A percentile compares a stretch with the other conserved stretches of the same genome.
Conservation (phyloP, 2,113 vertebrate species). For the Cygnus atratus region DNA sequence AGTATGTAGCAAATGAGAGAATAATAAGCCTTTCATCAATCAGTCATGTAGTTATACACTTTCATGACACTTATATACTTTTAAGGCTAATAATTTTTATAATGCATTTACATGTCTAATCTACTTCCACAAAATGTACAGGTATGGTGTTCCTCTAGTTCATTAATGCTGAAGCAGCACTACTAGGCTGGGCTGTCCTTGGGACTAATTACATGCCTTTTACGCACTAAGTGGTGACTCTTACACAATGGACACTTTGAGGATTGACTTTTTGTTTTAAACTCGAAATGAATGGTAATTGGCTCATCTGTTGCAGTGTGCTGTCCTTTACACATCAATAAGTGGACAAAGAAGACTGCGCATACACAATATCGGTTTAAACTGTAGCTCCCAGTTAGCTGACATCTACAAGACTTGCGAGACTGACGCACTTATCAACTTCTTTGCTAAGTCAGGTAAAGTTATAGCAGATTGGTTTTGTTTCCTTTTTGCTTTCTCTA, state of each 20-base stretch:
- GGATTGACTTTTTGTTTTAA: background rate
- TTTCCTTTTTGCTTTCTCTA: background rate
- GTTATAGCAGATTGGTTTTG: rapidly evolving
- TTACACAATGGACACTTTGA: rapidly evolving
- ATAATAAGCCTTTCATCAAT: background rate
- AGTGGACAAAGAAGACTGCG: slow-evolving; percentile 87
- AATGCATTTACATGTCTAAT: background rate
- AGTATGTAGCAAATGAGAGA: background rate
- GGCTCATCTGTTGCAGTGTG: slow-evolving; percentile 81
- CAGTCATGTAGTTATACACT: too few relatives aligned
- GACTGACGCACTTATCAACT: slow-evolving; percentile 93
- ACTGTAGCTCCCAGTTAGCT: slow-evolving; percentile 87
- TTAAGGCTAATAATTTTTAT: background rate
- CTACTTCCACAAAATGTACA: background rate
- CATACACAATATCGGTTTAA: slow-evolving; percentile 90
- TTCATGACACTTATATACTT: too few relatives aligned
- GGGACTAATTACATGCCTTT: background rate
- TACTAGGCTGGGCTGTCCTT: background rate
- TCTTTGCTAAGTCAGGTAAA: slow-evolving; percentile 95
- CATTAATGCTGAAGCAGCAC: background rate
- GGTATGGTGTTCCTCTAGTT: background rate
- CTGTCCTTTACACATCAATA: slow-evolving; percentile 90
- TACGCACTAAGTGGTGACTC: background rate
- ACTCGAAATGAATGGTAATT: rapidly evolving
- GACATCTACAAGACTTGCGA: slow-evolving; percentile 94